Base-by-base conservation (phyloP, 2,888 invertebrate genomes). In the Coelopa pilipes region DNA sequence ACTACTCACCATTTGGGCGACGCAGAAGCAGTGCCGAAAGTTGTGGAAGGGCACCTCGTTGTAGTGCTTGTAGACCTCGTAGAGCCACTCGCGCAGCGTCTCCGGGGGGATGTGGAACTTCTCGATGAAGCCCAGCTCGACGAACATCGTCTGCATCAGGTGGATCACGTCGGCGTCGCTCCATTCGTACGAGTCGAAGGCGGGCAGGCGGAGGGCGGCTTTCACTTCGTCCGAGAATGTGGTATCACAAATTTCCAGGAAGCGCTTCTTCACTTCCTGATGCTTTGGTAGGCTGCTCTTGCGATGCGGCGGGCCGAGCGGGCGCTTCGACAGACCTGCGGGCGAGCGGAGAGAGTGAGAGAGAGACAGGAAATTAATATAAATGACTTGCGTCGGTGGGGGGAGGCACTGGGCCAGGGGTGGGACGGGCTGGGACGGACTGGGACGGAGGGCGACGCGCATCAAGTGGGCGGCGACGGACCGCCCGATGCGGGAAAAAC, bases 1-100 rank as follows among this genome's bases (percentile, higher is more conserved):
- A 34, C 34, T 9, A 89, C 89, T 89, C 88, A 94, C 94, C 94
- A 95, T 95, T 89, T 95, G 95, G 75, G 94, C 92, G 78, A 95
- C 95, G 89, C 94, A 94, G 88, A 95, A 95, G 87, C 94, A 94
- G 85, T 95, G 95, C 79, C 94, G 90, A 88, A 95, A 95, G 89
- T 95, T 95, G 88, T 95, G 95, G 88, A 95, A 95, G 76, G 94
- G 94, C 84, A 95, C 94, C 88, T 94, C 94, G 88, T 94, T 93
- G 89, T 95, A 95, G 86, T 93, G 92, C 86, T 93, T 93, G 88
- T 93, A 93, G 80, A 92, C 92, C 87, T 92, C 92, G 85, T 92
- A 93, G 71, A 93, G 89, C 89, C 93, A 93, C 86, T 92, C 92
- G 78, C 92, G 89, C 78, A 93, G 88, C 74, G 90, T 91, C 75